Evolutionary conservation across 2,888 invertebrate species (phyloP).

Genomic region (Scaptomyza caliginosa): DNA sequence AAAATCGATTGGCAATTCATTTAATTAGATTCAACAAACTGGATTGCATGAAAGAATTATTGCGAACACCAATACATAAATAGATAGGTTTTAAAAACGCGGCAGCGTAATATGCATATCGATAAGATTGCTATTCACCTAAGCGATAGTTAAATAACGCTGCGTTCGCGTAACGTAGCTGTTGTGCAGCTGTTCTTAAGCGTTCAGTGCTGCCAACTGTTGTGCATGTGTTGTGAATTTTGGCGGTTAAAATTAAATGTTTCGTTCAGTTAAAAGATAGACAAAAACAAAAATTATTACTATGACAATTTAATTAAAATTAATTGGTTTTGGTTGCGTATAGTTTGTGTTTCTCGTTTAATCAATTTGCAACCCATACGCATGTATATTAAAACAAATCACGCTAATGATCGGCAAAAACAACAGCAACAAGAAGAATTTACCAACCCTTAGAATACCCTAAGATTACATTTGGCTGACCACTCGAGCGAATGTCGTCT

Average conservation of each 20-base stretch:
- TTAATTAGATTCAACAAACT: too few relatives aligned
- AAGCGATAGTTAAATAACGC: background rate
- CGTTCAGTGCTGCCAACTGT: slow-evolving; percentile 19
- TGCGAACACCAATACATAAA: too few relatives aligned
- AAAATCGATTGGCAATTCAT: too few relatives aligned
- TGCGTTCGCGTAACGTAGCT: slow-evolving; percentile 8
- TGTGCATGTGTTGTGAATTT: background rate
- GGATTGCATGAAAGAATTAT: too few relatives aligned
- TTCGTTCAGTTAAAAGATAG: background rate
- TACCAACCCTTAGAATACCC: slow-evolving; percentile 30
- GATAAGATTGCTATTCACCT: background rate
- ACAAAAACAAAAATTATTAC: background rate
- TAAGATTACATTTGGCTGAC: slow-evolving; percentile 5
- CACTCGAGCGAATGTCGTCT: slow-evolving; percentile 23
- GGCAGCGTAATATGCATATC: background rate
- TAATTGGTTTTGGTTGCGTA: background rate
- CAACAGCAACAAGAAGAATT: too few relatives aligned
- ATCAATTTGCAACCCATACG: slow-evolving; percentile 11
- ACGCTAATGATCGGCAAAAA: slow-evolving; percentile 63
- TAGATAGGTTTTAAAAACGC: background rate
- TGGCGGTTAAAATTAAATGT: slow-evolving; percentile 3
- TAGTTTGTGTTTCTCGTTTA: background rate
- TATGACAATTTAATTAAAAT: background rate
- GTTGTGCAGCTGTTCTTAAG: background rate
- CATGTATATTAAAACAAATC: slow-evolving; percentile 36